phyloP scores from a whole-genome alignment of 2,797 vertebrate species.

The Sebastes nivosus region DNA sequence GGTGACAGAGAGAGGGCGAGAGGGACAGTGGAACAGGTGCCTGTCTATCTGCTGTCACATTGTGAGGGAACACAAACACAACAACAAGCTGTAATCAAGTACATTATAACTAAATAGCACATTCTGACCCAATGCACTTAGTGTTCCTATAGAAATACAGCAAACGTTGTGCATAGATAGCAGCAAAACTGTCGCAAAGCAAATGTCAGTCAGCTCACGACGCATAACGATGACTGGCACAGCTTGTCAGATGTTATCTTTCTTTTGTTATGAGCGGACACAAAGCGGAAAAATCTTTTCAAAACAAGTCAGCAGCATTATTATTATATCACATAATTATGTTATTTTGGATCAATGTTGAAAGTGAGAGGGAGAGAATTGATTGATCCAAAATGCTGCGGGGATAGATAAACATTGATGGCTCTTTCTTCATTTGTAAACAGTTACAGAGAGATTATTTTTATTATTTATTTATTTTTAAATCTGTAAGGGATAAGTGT shows the following conservation, averaged over 20 bases:
- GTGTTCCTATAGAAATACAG: neutral
- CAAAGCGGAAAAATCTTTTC: constrained; percentile 1
- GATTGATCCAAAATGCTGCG: neutral
- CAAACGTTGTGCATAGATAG: neutral
- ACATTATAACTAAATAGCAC: neutral
- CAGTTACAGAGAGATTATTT: neutral
- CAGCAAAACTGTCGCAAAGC: neutral
- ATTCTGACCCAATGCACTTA: neutral
- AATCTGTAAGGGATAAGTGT: neutral
- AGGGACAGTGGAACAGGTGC: neutral
- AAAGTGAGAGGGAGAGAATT: neutral
- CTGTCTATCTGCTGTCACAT: neutral
- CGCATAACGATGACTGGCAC: neutral
- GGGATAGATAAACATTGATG: neutral
- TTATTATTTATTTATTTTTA: neutral
- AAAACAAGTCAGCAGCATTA: constrained; percentile 1
- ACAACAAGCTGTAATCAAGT: neutral
- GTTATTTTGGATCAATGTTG: neutral
- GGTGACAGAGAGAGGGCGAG: neutral
- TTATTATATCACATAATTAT: neutral
- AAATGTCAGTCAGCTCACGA: neutral
- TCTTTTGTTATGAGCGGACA: neutral
- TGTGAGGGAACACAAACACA: neutral
- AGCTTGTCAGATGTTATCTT: neutral
- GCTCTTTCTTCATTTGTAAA: neutral